Evolutionary conservation across 2,888 invertebrate genomes (phyloP).

Genomic region (Drosophila hawaiiensis): DNA sequence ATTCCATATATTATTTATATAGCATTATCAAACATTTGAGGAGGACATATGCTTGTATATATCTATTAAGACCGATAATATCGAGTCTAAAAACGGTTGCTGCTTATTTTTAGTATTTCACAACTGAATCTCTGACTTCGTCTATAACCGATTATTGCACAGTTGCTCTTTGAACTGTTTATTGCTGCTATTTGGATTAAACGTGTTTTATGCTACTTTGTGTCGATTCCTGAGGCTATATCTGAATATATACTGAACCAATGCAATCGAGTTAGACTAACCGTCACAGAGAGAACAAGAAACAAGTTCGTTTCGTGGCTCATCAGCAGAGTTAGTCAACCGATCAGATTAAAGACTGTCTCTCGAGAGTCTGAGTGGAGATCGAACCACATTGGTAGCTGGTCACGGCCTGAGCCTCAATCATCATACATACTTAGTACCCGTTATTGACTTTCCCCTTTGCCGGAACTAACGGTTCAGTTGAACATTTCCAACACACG

Average conservation of each 20-base stretch:
- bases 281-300: neutral
- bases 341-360: neutral
- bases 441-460: neutral
- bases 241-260: neutral
- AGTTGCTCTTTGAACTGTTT: neutral
- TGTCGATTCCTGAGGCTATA: conserved; percentile 1
- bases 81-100: neutral
- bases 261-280: neutral
- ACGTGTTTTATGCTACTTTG: neutral
- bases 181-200: neutral
- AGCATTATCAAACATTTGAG: neutral
- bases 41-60: neutral
- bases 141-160: neutral
- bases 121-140: neutral
- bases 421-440: neutral
- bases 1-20: too few relatives aligned
- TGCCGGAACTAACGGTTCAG: neutral
- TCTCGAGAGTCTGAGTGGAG: neutral
- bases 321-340: too few relatives aligned
- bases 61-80: neutral
- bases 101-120: neutral
- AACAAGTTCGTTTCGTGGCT: too few relatives aligned
- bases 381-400: neutral
- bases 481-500: neutral
- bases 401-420: neutral